Evolutionary conservation across 92 coral and sea anemone genomes (phyloP).

Genomic region (Hydrozoanthus gracilis): DNA sequence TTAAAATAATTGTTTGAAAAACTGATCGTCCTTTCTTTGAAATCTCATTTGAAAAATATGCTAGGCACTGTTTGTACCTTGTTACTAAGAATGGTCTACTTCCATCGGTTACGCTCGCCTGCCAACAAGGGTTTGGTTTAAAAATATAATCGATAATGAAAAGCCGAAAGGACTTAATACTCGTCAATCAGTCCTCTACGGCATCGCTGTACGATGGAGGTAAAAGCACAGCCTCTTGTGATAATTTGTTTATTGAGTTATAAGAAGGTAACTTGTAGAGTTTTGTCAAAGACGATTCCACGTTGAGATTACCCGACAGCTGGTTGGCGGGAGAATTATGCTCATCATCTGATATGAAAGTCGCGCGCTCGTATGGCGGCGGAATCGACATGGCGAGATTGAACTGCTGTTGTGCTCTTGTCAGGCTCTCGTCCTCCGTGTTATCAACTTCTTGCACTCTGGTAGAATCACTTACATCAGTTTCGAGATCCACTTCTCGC

Average conservation of each 20-base stretch:
- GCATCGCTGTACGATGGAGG: slow-evolving; percentile 39
- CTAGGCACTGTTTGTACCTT: no score
- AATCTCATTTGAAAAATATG: no score
- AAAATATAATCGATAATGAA: no score
- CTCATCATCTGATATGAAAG: slow-evolving; percentile 24
- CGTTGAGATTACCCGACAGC: not conserved
- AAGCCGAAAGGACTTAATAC: no score
- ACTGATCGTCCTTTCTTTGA: no score
- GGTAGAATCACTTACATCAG: not conserved
- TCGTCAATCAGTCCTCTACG: not conserved
- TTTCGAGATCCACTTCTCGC: not conserved
- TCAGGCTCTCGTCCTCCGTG: slow-evolving; percentile 3
- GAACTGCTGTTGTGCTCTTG: slow-evolving; percentile 29
- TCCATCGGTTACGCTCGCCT: no score
- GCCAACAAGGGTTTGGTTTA: no score
- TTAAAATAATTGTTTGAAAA: no score
- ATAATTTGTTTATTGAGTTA: slow-evolving; percentile 35
- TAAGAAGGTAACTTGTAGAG: slow-evolving; percentile 43
- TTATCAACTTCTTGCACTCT: not conserved
- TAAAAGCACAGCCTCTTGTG: slow-evolving; percentile 17
- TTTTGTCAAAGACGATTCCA: slow-evolving; percentile 31
- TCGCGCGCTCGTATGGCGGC: slow-evolving; percentile 43
- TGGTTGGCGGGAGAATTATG: slow-evolving; percentile 36
- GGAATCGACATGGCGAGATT: slow-evolving; percentile 32
- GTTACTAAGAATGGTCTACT: no score